A percentile compares a stretch with the other conserved stretches of the same genome.
These are phyloP conservation scores for Sinelater perroti DNA, from an alignment of 2,888 invertebrate genomes.

Conservation along the genomic window DNA sequence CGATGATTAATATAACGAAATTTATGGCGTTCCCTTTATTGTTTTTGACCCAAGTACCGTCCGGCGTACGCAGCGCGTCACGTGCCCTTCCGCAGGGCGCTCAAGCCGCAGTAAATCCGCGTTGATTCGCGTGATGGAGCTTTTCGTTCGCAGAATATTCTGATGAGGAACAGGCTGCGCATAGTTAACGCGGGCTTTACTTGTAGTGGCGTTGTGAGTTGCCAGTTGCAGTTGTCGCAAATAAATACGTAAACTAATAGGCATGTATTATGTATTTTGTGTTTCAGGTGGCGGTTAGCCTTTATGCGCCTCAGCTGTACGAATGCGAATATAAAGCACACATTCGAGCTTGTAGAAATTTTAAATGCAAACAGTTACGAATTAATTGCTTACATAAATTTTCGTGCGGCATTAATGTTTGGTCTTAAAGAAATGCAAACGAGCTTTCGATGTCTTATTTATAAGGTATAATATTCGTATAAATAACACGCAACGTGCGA, in stretches of 20 bases:
- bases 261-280: conserved; percentile 19
- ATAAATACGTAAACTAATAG: conserved; percentile 18
- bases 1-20: conserved; percentile 31
- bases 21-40: conserved; percentile 27
- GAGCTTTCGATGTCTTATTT: conserved; percentile 20
- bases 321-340: conserved; percentile 17
- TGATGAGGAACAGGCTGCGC: too few relatives aligned
- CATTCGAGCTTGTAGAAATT: conserved; percentile 21
- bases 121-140: too few relatives aligned
- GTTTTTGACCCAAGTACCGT: conserved; percentile 15
- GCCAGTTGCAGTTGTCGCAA: conserved; percentile 9
- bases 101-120: too few relatives aligned
- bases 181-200: too few relatives aligned
- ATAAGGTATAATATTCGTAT: conserved; percentile 19
- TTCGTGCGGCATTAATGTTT: conserved; percentile 20
- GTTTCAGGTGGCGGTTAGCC: conserved; percentile 13
- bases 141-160: too few relatives aligned
- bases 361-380: conserved; percentile 23
- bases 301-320: conserved; percentile 10
- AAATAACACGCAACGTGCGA: conserved; percentile 23
- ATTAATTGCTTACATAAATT: conserved; percentile 22
- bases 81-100: too few relatives aligned
- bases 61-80: neutral
- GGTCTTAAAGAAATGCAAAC: conserved; percentile 22
- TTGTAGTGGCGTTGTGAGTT: conserved; percentile 1